Conservation (phyloP, 1,140 invertebrate genomes). For the Bathynomus jamesi region DNA sequence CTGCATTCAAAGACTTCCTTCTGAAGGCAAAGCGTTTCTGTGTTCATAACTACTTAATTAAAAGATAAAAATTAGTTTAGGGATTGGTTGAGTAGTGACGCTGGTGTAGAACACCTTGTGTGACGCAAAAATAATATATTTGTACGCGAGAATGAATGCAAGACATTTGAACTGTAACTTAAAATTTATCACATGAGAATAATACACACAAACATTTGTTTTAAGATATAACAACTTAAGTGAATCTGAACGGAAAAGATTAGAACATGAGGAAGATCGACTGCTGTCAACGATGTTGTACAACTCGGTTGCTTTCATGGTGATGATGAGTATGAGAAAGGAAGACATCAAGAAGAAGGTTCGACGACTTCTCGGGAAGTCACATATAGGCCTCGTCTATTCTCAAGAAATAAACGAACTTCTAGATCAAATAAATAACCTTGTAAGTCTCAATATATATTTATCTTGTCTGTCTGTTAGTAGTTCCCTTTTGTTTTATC, state of each 20-base stretch:
- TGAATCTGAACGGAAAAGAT: slow-evolving; percentile 84
- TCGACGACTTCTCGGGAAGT: slow-evolving; percentile 89
- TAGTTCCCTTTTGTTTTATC: slow-evolving; percentile 28
- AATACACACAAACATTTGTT: too few relatives aligned
- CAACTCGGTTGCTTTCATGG: slow-evolving; percentile 91
- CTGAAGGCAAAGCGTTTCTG: too few relatives aligned
- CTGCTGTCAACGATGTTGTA: slow-evolving; percentile 91
- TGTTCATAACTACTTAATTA: too few relatives aligned
- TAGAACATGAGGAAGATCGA: slow-evolving; percentile 97
- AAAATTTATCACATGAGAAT: too few relatives aligned
- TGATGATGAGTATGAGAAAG: slow-evolving; percentile 85
- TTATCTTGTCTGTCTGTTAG: neutral
- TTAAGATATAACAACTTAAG: slow-evolving; percentile 86
- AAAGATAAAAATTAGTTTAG: too few relatives aligned
- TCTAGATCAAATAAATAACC: slow-evolving; percentile 86
- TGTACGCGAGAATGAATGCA: too few relatives aligned
- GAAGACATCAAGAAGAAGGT: slow-evolving; percentile 83
- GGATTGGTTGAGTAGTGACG: too few relatives aligned
- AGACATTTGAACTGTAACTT: too few relatives aligned
- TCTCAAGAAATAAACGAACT: slow-evolving; percentile 96
- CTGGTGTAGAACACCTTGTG: too few relatives aligned
- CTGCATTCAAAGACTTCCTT: too few relatives aligned
- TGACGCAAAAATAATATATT: too few relatives aligned
- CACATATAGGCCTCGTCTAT: slow-evolving; percentile 94
- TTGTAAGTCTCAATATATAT: slow-evolving; percentile 58